phyloP scores from a whole-genome alignment of 2,113 vertebrate genomes.

The Parus major region DNA sequence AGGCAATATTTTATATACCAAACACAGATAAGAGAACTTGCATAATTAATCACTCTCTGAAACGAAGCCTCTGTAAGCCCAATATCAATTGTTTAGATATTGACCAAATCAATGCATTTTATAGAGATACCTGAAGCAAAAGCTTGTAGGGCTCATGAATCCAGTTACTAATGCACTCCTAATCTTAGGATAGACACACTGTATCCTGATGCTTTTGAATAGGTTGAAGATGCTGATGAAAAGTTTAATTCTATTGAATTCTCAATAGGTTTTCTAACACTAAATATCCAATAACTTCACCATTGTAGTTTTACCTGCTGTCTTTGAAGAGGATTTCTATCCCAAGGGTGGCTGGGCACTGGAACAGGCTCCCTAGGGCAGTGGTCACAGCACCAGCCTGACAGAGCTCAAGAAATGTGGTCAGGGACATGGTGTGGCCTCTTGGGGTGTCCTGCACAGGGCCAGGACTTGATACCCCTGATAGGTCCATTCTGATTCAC shows the following conservation, averaged over 20 bases:
- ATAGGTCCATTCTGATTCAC: neutral
- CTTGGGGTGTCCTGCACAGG: neutral
- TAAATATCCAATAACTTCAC: neutral
- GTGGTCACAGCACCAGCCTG: neutral
- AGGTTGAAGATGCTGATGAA: neutral
- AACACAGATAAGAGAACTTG: neutral
- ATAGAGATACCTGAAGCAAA: neutral
- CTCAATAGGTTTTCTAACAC: neutral
- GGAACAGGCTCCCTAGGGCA: neutral
- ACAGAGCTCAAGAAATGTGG: too few species aligned
- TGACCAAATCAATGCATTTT: neutral
- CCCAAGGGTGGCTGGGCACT: accelerated
- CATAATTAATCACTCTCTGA: neutral
- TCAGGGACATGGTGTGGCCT: neutral
- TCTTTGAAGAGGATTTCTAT: neutral
- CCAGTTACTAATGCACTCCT: neutral
- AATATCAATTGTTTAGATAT: neutral
- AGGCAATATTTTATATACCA: neutral
- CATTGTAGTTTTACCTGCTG: neutral
- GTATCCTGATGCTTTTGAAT: neutral
- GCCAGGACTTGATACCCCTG: neutral
- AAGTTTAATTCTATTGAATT: neutral
- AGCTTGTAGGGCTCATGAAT: neutral
- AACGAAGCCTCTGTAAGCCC: neutral
- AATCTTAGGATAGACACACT: neutral